Conservation (phyloP, 2,113 vertebrate genomes). For the Geococcyx californianus region DNA sequence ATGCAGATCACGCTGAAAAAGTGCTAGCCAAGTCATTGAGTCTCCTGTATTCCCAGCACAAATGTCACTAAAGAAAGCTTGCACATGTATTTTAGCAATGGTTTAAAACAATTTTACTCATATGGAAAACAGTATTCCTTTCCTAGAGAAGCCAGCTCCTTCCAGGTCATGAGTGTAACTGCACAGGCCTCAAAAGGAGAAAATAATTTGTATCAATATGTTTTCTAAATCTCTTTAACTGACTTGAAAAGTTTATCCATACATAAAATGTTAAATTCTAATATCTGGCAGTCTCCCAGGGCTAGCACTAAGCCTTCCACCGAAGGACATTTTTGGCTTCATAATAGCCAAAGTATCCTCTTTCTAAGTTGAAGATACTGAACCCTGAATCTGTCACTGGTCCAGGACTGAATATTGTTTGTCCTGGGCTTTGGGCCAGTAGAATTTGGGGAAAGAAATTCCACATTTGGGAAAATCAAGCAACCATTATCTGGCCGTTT, state of each 20-base stretch:
- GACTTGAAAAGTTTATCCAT: constrained; percentile 21
- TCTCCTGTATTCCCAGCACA: background rate
- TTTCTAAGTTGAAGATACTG: constrained; percentile 28
- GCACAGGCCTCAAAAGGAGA: background rate
- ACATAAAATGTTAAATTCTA: constrained; percentile 6
- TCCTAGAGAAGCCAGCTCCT: background rate
- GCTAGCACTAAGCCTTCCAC: background rate
- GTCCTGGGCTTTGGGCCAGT: constrained; percentile 19
- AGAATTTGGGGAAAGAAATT: constrained; percentile 42
- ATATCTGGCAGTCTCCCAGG: background rate
- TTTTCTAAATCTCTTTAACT: constrained; percentile 13
- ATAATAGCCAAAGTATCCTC: constrained; percentile 5
- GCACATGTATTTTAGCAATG: background rate
- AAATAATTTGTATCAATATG: background rate
- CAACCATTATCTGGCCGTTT: constrained; percentile 24
- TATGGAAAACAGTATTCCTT: background rate
- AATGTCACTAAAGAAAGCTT: background rate
- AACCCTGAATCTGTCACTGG: background rate
- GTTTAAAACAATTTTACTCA: background rate
- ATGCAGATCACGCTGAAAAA: background rate
- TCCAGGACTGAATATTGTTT: constrained; percentile 37
- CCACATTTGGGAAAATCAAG: constrained; percentile 56
- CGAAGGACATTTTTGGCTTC: constrained; percentile 26
- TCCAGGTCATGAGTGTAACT: background rate
- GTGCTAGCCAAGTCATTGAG: background rate